Percentiles rank a stretch among this genome's conserved stretches.
These are phyloP conservation scores for Sclerurus mexicanus DNA, from an alignment of 2,113 vertebrate genomes.

Conservation along the genomic window DNA sequence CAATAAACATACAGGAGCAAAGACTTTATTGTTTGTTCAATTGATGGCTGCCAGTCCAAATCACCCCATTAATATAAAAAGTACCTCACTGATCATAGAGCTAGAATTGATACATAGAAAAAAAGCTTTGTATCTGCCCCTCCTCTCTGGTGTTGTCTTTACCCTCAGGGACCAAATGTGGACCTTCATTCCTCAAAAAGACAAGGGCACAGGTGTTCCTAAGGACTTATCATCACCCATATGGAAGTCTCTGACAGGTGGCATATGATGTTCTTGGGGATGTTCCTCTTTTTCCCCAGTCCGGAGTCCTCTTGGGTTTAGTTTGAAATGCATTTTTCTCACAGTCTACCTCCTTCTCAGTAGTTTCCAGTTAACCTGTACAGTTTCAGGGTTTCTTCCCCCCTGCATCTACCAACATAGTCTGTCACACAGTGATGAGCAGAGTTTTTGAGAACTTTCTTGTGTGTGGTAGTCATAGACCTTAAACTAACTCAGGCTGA, in stretches of 20 bases:
- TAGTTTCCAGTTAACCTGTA: neutral
- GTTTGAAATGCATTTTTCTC: neutral
- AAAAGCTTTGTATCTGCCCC: rapidly evolving
- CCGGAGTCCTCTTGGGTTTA: neutral
- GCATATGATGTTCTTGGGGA: neutral
- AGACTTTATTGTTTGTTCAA: neutral
- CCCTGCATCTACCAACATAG: neutral
- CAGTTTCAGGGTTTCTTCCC: neutral
- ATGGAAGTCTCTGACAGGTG: neutral
- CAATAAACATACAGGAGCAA: neutral
- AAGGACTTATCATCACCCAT: neutral
- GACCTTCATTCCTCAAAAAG: neutral
- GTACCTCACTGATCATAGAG: rapidly evolving
- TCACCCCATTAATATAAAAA: neutral
- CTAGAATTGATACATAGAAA: neutral
- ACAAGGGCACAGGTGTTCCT: neutral
- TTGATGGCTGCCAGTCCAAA: neutral
- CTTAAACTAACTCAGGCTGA: neutral
- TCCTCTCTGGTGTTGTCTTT: neutral
- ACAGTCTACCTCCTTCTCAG: neutral
- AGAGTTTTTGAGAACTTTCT: neutral
- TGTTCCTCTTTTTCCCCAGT: neutral
- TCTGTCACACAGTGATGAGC: neutral
- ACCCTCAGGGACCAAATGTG: neutral
- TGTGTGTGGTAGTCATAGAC: neutral